Evolutionary conservation across 2,797 vertebrate genomes (phyloP), one percentile per base, ranked within the genome.

Genomic region (Danio jaintianensis): DNA sequence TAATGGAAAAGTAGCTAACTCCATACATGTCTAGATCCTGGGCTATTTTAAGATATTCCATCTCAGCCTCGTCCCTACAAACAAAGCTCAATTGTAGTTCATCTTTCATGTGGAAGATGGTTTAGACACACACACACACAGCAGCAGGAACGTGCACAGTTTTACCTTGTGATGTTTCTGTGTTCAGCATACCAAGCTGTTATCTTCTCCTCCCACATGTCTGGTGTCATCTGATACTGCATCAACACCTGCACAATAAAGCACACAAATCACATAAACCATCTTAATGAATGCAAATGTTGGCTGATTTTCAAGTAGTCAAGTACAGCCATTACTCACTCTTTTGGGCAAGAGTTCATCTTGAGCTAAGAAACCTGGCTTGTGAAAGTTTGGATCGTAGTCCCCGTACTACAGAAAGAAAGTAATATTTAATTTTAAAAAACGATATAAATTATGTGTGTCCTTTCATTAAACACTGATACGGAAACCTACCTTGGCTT

Each of bases 131-230:
- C 1, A 56, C 22, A 12, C 2, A 18, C 6, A 47, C 1, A 56
- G 48, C 22, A 12, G 22, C 7, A 4, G 13, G 16, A 40, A 29
- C 53, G 48, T 64, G 48, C 16, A 48, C 8, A 50, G 81, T 62
- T 83, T 66, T 92, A 97, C 97, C 96, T 97, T 90, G 96, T 95
- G 1, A 96, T 96, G n/a, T 95, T 96, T 90, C 95, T 92, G 90
- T 98, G 96, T 78, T 96, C 96, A 62, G 96, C 96, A 66, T 98
- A 96, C 95, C 96, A 98, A 72, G 96, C 96, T 8, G 96, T 97
- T 84, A 98, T 98, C 89, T 96, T 97, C 85, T 98, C 96, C 85
- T 98, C 96, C 97, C 97, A 98, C 97, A 98, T 98, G 88, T 96
- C 96, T 63, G 95, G 92, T 71, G 97, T 98, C 95, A 98, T 95